These are phyloP conservation scores for Chaetodon trifasciatus DNA, from an alignment of 2,797 vertebrate species.

Conservation along the genomic window DNA sequence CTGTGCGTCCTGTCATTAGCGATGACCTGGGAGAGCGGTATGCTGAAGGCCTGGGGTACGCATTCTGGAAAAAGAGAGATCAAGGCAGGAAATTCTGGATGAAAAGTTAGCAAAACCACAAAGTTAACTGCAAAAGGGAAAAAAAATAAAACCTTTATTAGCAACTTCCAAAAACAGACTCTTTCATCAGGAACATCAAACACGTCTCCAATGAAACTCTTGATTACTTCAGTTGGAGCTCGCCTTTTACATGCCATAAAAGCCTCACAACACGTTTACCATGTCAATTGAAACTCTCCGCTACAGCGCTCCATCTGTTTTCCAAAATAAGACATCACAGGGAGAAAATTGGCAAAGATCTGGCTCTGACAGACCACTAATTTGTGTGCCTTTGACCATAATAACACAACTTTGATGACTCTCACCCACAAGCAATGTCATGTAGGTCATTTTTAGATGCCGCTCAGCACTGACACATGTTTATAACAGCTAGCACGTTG, in stretches of 20 bases:
- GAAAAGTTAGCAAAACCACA: background rate
- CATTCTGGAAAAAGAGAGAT: slow-evolving; percentile 84
- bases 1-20: slow-evolving; percentile 93
- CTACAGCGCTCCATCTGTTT: slow-evolving; percentile 61
- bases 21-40: slow-evolving; percentile 94
- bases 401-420: slow-evolving; percentile 55
- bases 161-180: slow-evolving; percentile 34
- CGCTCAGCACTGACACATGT: slow-evolving; percentile 13
- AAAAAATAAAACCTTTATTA: background rate
- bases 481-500: slow-evolving; percentile 10
- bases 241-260: slow-evolving; percentile 42
- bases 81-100: background rate
- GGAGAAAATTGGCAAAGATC: slow-evolving; percentile 12
- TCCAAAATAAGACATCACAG: slow-evolving; percentile 70
- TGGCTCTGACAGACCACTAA: slow-evolving; percentile 44
- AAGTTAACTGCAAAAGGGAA: background rate
- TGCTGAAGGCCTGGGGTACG: slow-evolving; percentile 93
- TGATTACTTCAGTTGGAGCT: slow-evolving; percentile 23
- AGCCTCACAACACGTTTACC: slow-evolving; percentile 46
- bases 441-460: slow-evolving; percentile 24
- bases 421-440: slow-evolving; percentile 26
- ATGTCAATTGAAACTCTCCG: slow-evolving; percentile 29
- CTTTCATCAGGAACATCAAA: slow-evolving; percentile 34
- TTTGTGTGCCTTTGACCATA: slow-evolving; percentile 56
- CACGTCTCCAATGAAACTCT: slow-evolving; percentile 25